These are phyloP conservation scores for Polia nebulosa DNA, from an alignment of 2,888 invertebrate genomes.

Conservation along the genomic window DNA sequence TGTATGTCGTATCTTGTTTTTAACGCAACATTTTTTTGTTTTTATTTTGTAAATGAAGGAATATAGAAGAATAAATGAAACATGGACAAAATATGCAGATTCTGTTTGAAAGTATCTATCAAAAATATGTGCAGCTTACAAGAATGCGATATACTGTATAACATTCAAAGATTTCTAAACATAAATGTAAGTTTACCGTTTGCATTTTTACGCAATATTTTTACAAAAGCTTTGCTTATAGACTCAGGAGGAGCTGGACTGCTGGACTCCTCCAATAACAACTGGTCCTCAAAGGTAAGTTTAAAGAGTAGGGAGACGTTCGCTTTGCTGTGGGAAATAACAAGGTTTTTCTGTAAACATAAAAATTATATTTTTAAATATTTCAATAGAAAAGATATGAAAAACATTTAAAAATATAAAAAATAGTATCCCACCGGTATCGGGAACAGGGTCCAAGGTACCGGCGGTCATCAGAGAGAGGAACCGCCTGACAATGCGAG, in stretches of 20 bases:
- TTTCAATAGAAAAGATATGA: too few species aligned
- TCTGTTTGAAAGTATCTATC: slow-evolving; percentile 68
- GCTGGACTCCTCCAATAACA: neutral
- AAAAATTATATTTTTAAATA: too few species aligned
- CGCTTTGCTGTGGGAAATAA: neutral
- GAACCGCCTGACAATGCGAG: too few species aligned
- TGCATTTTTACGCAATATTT: neutral
- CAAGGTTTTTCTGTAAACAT: too few species aligned
- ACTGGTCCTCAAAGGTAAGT: neutral
- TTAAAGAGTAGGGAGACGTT: neutral
- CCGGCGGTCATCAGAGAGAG: too few species aligned
- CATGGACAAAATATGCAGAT: slow-evolving; percentile 72
- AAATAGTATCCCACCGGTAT: too few species aligned
- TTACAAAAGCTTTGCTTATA: neutral
- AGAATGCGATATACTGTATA: slow-evolving; percentile 64
- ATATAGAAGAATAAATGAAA: slow-evolving; percentile 13
- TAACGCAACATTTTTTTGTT: neutral
- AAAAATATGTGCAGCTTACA: slow-evolving; percentile 60
- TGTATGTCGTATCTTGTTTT: neutral
- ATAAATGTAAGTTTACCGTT: slow-evolving; percentile 65
- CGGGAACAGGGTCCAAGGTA: too few species aligned
- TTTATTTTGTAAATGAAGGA: neutral
- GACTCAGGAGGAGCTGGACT: neutral
- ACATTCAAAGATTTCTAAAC: slow-evolving; percentile 61
- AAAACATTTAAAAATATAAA: too few species aligned